A percentile compares a stretch with the other conserved stretches of the same genome.
Evolutionary conservation across 2,113 vertebrate genomes (phyloP).

Genomic region (Pampusana beccarii): DNA sequence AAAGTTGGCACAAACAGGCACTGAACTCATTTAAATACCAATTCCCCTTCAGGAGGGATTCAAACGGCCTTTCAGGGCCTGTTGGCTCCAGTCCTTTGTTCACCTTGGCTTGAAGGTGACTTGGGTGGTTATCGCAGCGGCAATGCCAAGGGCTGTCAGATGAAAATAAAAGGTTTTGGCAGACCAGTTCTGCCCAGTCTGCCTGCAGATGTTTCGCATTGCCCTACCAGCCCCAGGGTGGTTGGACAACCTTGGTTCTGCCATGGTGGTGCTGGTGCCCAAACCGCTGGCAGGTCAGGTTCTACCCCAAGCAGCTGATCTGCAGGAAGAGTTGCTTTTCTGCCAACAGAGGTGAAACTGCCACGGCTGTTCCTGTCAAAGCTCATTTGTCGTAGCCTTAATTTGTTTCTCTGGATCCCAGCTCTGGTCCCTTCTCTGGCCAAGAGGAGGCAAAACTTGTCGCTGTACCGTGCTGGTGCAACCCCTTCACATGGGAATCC

Average conservation of each 20-base stretch:
- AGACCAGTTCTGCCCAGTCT: not conserved
- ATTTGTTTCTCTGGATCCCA: not conserved
- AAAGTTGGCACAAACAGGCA: not conserved
- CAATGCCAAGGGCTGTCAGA: not conserved
- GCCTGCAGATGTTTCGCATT: not conserved
- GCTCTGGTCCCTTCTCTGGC: not conserved
- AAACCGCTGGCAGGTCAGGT: not conserved
- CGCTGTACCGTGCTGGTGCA: not conserved
- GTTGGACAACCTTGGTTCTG: not conserved
- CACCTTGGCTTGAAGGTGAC: not conserved
- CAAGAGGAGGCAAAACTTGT: not conserved
- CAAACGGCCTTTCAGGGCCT: not conserved
- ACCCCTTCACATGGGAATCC: not conserved
- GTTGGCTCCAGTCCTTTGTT: not conserved
- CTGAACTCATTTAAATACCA: not conserved
- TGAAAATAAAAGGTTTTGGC: not conserved
- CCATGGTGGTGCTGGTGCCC: not conserved
- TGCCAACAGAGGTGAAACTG: not conserved
- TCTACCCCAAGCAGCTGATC: not conserved
- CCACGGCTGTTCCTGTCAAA: not conserved
- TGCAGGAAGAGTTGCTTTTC: not conserved
- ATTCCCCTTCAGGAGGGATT: not conserved
- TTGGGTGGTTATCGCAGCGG: not conserved
- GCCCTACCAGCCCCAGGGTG: fast-evolving
- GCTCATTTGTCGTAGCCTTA: not conserved